A percentile compares a stretch with the other conserved stretches of the same genome.
Evolutionary conservation across 37 sponge, comb jelly and placozoan genomes (phyloP).

Genomic region (Cliona cf. orientalis): DNA sequence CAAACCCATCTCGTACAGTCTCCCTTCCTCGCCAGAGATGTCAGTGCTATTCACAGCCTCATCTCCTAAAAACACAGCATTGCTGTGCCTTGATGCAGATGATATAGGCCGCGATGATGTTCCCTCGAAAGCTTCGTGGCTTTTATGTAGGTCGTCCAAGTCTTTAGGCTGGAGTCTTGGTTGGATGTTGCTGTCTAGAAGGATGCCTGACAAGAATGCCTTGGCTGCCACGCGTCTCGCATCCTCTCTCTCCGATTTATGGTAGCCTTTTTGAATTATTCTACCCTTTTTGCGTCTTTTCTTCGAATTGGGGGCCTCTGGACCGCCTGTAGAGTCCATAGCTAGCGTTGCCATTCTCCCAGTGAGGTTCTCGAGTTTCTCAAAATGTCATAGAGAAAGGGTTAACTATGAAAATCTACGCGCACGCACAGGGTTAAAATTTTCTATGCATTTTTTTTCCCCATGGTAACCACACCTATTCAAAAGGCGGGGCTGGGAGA

Average conservation of each 20-base stretch:
- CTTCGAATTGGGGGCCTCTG: neutral
- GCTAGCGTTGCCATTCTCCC: too few relatives aligned
- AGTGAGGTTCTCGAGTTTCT: too few relatives aligned
- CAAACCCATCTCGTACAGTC: neutral
- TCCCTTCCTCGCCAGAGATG: neutral
- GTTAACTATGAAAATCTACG: too few relatives aligned
- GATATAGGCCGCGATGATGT: neutral
- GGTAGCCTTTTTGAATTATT: conserved; percentile 45
- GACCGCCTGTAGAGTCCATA: too few relatives aligned
- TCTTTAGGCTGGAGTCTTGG: neutral
- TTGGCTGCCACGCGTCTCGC: conserved; percentile 72
- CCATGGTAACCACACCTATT: conserved; percentile 4
- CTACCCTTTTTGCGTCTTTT: conserved; percentile 23
- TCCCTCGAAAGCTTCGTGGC: neutral
- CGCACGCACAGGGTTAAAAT: neutral
- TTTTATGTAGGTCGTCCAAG: too few relatives aligned
- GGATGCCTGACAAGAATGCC: conserved; percentile 67
- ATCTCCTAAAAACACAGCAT: neutral
- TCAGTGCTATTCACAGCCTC: neutral
- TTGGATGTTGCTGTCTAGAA: conserved; percentile 43
- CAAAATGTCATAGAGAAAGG: too few relatives aligned
- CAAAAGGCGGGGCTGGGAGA: neutral
- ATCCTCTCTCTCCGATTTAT: conserved; percentile 63
- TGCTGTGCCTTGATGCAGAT: neutral
- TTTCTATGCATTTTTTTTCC: neutral